phyloP scores from a whole-genome alignment of 1,140 invertebrate species.

The Tetraneura akinire region DNA sequence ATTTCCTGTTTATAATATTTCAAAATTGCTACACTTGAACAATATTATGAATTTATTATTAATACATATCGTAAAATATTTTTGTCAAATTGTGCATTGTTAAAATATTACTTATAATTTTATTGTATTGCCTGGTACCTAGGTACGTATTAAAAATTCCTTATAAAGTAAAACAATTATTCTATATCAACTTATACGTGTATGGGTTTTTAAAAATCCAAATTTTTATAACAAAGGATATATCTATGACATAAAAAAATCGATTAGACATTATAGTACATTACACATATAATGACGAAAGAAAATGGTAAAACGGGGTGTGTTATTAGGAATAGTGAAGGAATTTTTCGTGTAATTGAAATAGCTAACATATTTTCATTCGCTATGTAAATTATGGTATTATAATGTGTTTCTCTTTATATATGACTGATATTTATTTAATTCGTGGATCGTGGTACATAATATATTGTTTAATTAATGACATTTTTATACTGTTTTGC shows the following conservation, averaged over 20 bases:
- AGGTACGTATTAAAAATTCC: not conserved
- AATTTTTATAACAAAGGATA: not conserved
- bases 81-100: not conserved
- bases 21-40: too few relatives aligned
- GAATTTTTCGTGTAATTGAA: constrained; percentile 11
- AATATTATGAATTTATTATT: not conserved
- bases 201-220: not conserved
- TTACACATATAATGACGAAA: not conserved
- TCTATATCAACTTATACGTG: too few relatives aligned
- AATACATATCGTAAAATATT: not conserved
- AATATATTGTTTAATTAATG: constrained; percentile 20
- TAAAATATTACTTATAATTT: not conserved
- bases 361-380: constrained; percentile 19
- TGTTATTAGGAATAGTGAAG: constrained; percentile 13
- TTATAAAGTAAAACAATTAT: not conserved
- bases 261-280: not conserved
- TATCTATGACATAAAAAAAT: not conserved
- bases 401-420: not conserved
- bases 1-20: not conserved
- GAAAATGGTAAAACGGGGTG: not conserved
- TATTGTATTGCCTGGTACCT: too few relatives aligned
- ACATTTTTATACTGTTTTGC: not conserved
- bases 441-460: too few relatives aligned
- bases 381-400: not conserved
- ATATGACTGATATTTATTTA: constrained; percentile 20